These are phyloP conservation scores for Panorpa germanica DNA, from an alignment of 2,888 invertebrate species.

Conservation along the genomic window DNA sequence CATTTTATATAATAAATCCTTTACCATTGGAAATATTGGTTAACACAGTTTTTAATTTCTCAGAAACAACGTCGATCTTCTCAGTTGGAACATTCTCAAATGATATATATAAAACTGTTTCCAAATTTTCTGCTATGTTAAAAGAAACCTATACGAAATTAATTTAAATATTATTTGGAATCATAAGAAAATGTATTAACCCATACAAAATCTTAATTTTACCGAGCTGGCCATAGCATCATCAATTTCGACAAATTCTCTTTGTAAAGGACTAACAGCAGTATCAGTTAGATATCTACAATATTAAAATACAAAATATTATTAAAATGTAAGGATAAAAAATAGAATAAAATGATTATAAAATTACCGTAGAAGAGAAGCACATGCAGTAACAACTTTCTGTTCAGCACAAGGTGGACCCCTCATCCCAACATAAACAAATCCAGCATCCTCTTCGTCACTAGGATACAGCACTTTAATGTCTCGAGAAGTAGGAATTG, in stretches of 20 bases:
- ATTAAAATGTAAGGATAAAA: too few species aligned
- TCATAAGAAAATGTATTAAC: too few species aligned
- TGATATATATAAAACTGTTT: conserved; percentile 44
- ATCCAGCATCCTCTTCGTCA: conserved; percentile 68
- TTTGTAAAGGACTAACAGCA: conserved; percentile 69
- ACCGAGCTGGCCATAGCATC: conserved; percentile 68
- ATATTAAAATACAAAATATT: too few species aligned
- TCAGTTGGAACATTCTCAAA: conserved; percentile 56
- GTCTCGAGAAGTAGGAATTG: conserved; percentile 33
- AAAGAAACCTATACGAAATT: conserved; percentile 36
- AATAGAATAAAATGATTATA: too few species aligned
- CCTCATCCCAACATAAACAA: conserved; percentile 61
- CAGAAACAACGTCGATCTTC: conserved; percentile 41
- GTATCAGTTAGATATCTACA: conserved; percentile 73
- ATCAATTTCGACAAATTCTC: conserved; percentile 62
- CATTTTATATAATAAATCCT: conserved; percentile 1
- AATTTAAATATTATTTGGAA: too few species aligned
- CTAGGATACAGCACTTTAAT: conserved; percentile 50
- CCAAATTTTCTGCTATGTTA: conserved; percentile 52
- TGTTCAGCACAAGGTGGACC: conserved; percentile 45
- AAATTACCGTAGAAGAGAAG: conserved; percentile 53
- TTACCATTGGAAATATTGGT: conserved; percentile 24
- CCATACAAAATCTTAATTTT: conserved; percentile 15
- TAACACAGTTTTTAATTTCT: conserved; percentile 30
- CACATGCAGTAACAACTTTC: conserved; percentile 39